phyloP scores from a whole-genome alignment of 2,888 invertebrate species.

The Nymphalis polychloros region DNA sequence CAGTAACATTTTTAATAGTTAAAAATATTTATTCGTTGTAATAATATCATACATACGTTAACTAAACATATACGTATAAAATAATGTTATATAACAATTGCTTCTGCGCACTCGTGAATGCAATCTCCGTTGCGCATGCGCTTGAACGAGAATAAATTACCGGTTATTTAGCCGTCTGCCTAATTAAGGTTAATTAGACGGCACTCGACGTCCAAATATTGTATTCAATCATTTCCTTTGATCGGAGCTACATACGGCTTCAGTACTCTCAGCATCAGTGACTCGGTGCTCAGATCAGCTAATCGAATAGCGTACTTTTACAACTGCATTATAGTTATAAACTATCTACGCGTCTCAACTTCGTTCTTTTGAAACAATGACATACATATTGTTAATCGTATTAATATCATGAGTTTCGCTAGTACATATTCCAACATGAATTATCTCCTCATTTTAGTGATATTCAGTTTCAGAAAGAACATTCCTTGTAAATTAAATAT shows the following conservation, averaged over 20 bases:
- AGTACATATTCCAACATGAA: too few species aligned
- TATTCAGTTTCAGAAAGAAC: too few species aligned
- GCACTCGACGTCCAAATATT: slow-evolving; percentile 30
- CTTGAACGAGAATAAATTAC: slow-evolving; percentile 25
- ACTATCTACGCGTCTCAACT: not conserved
- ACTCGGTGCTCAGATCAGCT: not conserved
- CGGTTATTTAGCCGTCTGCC: slow-evolving; percentile 27
- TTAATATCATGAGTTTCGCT: too few species aligned
- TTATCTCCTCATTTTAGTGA: too few species aligned
- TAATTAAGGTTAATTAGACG: slow-evolving; percentile 34
- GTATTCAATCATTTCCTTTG: slow-evolving; percentile 24
- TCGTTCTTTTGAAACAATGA: too few species aligned
- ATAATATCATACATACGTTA: too few species aligned
- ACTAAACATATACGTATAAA: not conserved
- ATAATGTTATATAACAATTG: slow-evolving; percentile 1
- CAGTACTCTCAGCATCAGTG: not conserved
- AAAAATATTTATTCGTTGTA: too few species aligned
- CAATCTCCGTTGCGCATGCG: slow-evolving; percentile 7
- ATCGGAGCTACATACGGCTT: slow-evolving; percentile 8
- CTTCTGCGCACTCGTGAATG: slow-evolving; percentile 9
- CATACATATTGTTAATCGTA: too few species aligned
- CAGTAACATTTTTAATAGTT: too few species aligned
- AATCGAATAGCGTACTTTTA: not conserved
- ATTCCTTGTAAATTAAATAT: too few species aligned
- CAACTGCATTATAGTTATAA: too few species aligned